A percentile compares a stretch with the other conserved stretches of the same genome.
Conservation (phyloP, 2,113 vertebrate species). For the Dicentrarchus labrax region DNA sequence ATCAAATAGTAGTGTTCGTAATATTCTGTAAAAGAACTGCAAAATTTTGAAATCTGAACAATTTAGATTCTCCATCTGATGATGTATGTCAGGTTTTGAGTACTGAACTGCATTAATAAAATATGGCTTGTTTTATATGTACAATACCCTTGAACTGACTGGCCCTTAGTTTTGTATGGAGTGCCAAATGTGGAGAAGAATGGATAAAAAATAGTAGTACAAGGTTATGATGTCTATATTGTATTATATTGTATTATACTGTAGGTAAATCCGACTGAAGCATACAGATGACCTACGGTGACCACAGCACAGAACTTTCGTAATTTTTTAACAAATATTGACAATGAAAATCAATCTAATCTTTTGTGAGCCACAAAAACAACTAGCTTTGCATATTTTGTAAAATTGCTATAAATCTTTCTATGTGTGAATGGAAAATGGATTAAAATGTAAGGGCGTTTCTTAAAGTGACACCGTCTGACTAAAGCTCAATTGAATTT, state of each 20-base stretch:
- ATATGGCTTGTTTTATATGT: background rate
- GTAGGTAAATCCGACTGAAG: background rate
- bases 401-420: constrained; percentile 13
- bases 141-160: background rate
- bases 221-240: background rate
- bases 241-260: background rate
- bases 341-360: background rate
- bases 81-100: background rate
- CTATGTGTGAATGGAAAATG: background rate
- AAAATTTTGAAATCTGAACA: background rate
- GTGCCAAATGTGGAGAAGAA: background rate
- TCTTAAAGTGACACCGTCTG: background rate
- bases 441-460: background rate
- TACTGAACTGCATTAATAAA: background rate
- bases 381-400: constrained; percentile 4
- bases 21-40: background rate
- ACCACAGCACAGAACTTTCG: background rate
- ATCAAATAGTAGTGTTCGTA: background rate
- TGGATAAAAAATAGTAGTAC: background rate
- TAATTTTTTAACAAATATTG: background rate
- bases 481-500: background rate
- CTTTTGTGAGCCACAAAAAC: background rate
- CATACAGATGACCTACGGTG: background rate
- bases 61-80: too few species aligned
- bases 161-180: background rate